Evolutionary conservation across 2,888 invertebrate species (phyloP).

Genomic region (Rosalia funebris): DNA sequence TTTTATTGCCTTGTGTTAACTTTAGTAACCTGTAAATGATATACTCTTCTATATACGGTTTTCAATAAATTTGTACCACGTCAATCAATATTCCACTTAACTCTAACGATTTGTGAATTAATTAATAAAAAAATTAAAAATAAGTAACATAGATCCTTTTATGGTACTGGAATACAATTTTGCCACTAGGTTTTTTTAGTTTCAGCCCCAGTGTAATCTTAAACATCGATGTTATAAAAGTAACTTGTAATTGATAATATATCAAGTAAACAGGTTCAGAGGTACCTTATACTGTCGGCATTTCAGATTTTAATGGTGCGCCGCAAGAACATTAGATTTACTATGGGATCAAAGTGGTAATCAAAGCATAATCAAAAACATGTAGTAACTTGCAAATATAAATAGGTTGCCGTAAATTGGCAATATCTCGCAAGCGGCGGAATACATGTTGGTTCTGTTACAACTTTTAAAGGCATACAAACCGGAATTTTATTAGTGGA

Average conservation of each 20-base stretch:
- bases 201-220: conserved; percentile 6
- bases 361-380: conserved; percentile 34
- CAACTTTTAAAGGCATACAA: too few relatives aligned
- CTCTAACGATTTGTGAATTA: too few relatives aligned
- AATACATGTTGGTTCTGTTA: not conserved
- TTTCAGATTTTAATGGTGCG: conserved; percentile 36
- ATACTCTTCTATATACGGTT: too few relatives aligned
- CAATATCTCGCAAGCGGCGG: conserved; percentile 27
- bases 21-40: too few relatives aligned
- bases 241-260: conserved; percentile 36
- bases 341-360: conserved; percentile 32
- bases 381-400: conserved; percentile 36
- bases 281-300: conserved; percentile 37
- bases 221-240: conserved; percentile 20
- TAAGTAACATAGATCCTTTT: too few relatives aligned
- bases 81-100: too few relatives aligned
- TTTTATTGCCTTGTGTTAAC: too few relatives aligned
- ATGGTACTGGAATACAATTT: too few relatives aligned
- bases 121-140: too few relatives aligned
- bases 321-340: conserved; percentile 32
- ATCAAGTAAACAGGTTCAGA: conserved; percentile 36
- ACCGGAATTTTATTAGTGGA: too few relatives aligned
- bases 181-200: too few relatives aligned
- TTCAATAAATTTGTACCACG: too few relatives aligned
- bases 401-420: conserved; percentile 33